Evolutionary conservation across 2,888 invertebrate genomes (phyloP), one percentile per base, ranked within the genome.

Genomic region (Adela reaumurella): DNA sequence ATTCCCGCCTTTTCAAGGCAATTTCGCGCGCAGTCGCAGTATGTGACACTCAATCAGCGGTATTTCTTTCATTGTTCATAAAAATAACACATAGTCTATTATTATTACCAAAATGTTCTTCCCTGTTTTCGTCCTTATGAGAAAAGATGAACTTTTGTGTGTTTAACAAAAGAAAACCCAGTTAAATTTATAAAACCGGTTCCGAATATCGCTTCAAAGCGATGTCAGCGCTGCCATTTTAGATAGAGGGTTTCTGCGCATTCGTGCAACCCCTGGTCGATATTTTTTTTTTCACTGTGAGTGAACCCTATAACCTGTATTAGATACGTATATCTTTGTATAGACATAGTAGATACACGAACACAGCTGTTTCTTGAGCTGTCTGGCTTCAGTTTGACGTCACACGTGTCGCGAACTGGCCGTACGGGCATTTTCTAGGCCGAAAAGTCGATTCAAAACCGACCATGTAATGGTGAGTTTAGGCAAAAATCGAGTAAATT

Each of bases 391-490:
- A 76, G 74, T 76, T 57, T 70, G 62, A 70, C 68, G 68, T 68
- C 65, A 67, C 64, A 54, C 59, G 56, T 61, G 53, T 60, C 55
- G 57, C 57, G 58, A 68, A 62, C 67, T 61, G 63, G 68, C 65
- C 70, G 68, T n/a, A n/a, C n/a, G n/a, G n/a, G n/a, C n/a, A 57
- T 58, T 60, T 42, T 68, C 62, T 67, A 61, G 62, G 67, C 65
- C 70, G 68, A 10, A 17, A 19, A 43, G 6, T 42, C 11, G 2
- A 5, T 53, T 54, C 57, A 57, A 49, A 53, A 56, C 56, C 63
- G 59, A 63, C 61, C 65, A 74, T 74, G 76, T 74, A 65, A 73
- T 76, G 74, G 74, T 76, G 74, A 76, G 76, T 74, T 35, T 35
- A 35, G 35, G 35, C 8, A 4, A 24, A 24, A 24, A 24, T 24